phyloP scores from a whole-genome alignment of 2,888 invertebrate species.

The Ochropacha duplaris region DNA sequence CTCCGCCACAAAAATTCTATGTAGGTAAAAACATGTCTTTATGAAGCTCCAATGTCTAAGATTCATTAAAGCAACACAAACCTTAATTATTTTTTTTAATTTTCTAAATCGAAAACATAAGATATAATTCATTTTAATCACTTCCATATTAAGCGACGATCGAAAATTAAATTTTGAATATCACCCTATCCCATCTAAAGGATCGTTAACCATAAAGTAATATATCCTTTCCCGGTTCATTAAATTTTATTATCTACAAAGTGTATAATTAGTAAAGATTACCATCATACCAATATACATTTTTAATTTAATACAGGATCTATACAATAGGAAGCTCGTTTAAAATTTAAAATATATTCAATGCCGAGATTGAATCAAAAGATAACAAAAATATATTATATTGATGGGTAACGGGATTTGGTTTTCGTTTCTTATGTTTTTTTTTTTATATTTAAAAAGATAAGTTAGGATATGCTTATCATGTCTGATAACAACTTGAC shows the following conservation, averaged over 20 bases:
- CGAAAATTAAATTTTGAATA: constrained; percentile 39
- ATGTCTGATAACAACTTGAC: not conserved
- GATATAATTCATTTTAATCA: not conserved
- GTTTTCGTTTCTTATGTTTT: not conserved
- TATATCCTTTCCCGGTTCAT: constrained; percentile 48
- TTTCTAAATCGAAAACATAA: not conserved
- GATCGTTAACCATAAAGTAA: constrained; percentile 35
- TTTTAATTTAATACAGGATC: not conserved
- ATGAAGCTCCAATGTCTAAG: too few relatives aligned
- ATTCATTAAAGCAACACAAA: too few relatives aligned
- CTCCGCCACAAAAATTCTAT: too few relatives aligned
- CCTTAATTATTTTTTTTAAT: not conserved
- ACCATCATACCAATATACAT: constrained; percentile 29
- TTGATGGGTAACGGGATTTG: constrained; percentile 8
- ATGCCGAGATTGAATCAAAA: constrained; percentile 2
- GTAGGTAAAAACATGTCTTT: not conserved
- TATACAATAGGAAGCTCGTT: constrained; percentile 21
- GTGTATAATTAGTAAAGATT: constrained; percentile 55
- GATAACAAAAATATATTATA: constrained; percentile 16
- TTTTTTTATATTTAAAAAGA: not conserved
- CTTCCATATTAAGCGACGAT: not conserved
- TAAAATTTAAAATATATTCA: constrained; percentile 17
- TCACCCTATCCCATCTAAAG: constrained; percentile 50
- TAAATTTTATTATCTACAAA: constrained; percentile 60
- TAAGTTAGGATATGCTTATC: not conserved